Percentiles rank a stretch among this genome's conserved stretches.
Conservation (phyloP, 2,113 vertebrate genomes). For the Hydropotes inermis region DNA sequence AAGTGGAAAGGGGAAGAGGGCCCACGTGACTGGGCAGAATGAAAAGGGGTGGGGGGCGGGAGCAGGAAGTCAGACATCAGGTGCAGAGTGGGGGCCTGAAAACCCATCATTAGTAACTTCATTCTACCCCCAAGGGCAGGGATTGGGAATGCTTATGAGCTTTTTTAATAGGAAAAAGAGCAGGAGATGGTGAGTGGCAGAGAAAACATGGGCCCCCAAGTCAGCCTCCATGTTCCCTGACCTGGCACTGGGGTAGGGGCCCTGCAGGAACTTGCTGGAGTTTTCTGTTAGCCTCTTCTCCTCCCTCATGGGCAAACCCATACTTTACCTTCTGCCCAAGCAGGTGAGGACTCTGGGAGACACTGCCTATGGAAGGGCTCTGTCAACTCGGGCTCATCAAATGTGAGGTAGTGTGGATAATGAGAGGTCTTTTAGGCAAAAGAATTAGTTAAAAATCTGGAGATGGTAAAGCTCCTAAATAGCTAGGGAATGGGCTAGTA, state of each 20-base stretch:
- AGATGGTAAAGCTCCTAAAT: background rate
- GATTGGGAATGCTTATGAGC: background rate
- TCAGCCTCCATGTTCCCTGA: background rate
- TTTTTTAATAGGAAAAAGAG: background rate
- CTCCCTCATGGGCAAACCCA: background rate
- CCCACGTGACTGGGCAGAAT: background rate
- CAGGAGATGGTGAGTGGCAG: background rate
- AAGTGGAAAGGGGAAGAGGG: background rate
- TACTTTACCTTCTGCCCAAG: background rate
- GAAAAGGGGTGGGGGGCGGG: background rate
- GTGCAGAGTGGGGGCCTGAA: background rate
- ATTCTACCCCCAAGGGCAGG: background rate
- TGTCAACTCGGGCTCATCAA: background rate
- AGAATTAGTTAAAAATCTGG: background rate
- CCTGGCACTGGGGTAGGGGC: background rate
- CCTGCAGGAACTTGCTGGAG: background rate
- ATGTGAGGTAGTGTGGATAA: background rate
- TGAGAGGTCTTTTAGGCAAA: background rate
- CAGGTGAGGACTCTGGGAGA: background rate
- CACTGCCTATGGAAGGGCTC: background rate
- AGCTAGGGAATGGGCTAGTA: background rate
- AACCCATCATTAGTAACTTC: background rate
- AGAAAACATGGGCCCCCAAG: background rate
- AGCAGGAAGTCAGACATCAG: background rate
- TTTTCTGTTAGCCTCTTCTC: background rate